phyloP scores from a whole-genome alignment of 2,888 invertebrate species.

The Rhimphoctona megacephalus region DNA sequence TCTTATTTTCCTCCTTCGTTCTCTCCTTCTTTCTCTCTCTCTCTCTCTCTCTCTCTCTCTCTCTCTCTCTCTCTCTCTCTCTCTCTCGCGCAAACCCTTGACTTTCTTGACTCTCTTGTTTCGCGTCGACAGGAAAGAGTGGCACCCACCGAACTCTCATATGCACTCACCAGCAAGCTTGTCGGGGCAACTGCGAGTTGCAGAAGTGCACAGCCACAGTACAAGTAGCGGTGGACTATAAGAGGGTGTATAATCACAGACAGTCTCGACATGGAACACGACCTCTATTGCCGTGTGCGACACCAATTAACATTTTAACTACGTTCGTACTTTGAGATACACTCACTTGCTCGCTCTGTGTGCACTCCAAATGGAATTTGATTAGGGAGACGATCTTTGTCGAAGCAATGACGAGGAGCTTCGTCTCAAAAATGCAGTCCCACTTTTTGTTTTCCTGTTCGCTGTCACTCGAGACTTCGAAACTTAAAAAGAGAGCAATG shows the following conservation, averaged over 20 bases:
- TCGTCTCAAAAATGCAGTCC: not conserved
- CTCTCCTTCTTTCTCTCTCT: not conserved
- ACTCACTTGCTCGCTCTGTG: not conserved
- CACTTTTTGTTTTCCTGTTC: not conserved
- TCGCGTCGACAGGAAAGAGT: constrained; percentile 44
- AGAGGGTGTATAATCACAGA: constrained; percentile 64
- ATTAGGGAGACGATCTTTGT: constrained; percentile 35
- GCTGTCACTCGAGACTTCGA: not conserved
- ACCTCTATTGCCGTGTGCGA: constrained; percentile 36
- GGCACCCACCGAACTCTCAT: not conserved
- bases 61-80: constrained; percentile 16
- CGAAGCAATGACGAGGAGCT: not conserved
- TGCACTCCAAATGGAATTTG: constrained; percentile 47
- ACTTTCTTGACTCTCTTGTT: constrained; percentile 42
- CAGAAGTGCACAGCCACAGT: constrained; percentile 51
- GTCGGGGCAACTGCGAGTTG: constrained; percentile 37
- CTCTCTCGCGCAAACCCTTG: constrained; percentile 4
- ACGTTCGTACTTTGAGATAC: constrained; percentile 41
- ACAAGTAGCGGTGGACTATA: constrained; percentile 43
- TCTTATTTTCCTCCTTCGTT: not conserved
- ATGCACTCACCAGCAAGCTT: constrained; percentile 32
- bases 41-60: constrained; percentile 8
- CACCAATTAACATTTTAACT: constrained; percentile 66
- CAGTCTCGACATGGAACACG: constrained; percentile 54
- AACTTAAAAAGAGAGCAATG: constrained; percentile 5